Evolutionary conservation across 2,113 vertebrate species (phyloP).

Genomic region (Desmodus rotundus): DNA sequence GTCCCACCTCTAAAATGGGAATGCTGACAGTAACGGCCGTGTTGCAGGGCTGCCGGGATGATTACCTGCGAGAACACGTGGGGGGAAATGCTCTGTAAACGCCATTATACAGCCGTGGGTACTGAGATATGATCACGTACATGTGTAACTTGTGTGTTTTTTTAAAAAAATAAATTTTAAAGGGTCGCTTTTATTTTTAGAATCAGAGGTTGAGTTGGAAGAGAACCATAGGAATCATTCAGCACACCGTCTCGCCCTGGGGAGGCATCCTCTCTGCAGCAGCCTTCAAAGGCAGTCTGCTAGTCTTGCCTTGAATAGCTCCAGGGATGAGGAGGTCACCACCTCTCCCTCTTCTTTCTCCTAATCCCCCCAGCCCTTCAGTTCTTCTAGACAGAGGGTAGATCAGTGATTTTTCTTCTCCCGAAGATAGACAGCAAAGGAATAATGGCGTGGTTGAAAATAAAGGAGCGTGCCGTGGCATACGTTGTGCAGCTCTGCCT

Average conservation of each 20-base stretch:
- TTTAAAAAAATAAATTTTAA: not conserved
- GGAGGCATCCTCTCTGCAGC: not conserved
- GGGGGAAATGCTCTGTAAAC: not conserved
- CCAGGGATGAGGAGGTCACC: not conserved
- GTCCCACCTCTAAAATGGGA: not conserved
- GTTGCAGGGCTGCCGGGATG: not conserved
- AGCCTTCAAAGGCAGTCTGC: not conserved
- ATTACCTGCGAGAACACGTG: not conserved
- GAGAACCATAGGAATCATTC: not conserved
- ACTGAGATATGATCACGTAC: not conserved
- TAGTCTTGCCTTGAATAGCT: not conserved
- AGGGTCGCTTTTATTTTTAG: constrained; percentile 19
- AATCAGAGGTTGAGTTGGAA: not conserved
- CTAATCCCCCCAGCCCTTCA: not conserved
- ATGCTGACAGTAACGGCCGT: not conserved
- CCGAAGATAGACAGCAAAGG: not conserved
- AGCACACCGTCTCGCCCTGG: fast-evolving
- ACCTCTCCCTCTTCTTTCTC: not conserved
- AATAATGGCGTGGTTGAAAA: not conserved
- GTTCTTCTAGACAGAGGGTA: not conserved
- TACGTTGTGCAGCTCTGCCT: not conserved
- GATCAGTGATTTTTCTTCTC: not conserved
- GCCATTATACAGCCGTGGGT: fast-evolving
- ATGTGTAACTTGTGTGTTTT: not conserved
- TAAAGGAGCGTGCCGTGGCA: not conserved